Conservation (phyloP, 2,113 vertebrate genomes). For the Semnornis frantzii region DNA sequence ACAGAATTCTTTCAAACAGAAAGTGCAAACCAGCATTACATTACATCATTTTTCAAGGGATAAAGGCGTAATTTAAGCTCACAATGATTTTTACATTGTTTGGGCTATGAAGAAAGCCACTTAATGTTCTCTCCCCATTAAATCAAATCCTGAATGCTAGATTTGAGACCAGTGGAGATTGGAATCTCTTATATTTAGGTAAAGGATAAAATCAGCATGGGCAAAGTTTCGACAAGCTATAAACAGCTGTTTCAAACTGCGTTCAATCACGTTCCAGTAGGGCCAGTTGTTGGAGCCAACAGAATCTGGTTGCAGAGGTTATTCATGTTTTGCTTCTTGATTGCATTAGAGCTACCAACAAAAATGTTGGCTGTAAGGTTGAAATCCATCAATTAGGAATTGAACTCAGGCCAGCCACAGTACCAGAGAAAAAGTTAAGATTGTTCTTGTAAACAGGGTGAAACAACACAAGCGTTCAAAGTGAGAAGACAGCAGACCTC, state of each 20-base stretch:
- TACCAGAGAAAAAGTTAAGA: conserved; percentile 13
- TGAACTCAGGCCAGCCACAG: conserved; percentile 7
- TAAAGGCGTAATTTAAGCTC: conserved; percentile 36
- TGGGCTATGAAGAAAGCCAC: conserved; percentile 41
- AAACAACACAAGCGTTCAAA: neutral
- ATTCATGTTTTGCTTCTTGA: neutral
- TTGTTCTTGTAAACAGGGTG: neutral
- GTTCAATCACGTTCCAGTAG: conserved; percentile 4
- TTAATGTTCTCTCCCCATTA: conserved; percentile 26
- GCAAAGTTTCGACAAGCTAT: neutral
- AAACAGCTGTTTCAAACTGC: conserved; percentile 39
- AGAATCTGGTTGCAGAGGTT: neutral
- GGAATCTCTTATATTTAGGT: neutral
- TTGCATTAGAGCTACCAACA: neutral
- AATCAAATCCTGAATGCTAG: neutral
- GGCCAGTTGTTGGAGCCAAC: neutral
- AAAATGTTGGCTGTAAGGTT: neutral
- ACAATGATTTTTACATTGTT: conserved; percentile 40
- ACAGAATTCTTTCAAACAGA: conserved; percentile 51
- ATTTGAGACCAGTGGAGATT: conserved; percentile 36
- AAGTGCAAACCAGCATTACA: conserved; percentile 17
- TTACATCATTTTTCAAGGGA: neutral
- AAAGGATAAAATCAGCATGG: conserved; percentile 47
- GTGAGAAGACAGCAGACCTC: neutral
- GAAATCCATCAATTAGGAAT: conserved; percentile 32